Conservation (phyloP, 92 coral and sea anemone species). For the Epizoanthus stellaris region DNA sequence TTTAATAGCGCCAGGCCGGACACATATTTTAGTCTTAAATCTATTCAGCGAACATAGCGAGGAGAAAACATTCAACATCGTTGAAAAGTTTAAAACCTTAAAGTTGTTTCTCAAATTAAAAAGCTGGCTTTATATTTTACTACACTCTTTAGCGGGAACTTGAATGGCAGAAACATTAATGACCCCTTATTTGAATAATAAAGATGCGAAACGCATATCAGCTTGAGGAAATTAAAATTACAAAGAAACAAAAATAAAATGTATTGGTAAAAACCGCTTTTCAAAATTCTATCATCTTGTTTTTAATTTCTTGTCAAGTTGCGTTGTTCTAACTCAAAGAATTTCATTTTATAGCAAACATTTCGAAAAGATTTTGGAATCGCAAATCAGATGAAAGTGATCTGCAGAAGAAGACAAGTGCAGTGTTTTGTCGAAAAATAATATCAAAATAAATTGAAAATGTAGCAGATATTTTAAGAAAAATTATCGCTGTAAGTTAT, state of each 20-base stretch:
- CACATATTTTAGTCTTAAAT: neutral
- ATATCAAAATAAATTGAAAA: too few relatives aligned
- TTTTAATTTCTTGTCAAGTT: neutral
- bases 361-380: neutral
- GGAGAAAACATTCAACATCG: neutral
- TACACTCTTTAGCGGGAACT: neutral
- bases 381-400: too few relatives aligned
- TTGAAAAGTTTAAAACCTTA: neutral
- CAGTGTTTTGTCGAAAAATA: too few relatives aligned
- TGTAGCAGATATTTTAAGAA: too few relatives aligned
- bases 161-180: constrained; percentile 3
- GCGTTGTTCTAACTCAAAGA: too few relatives aligned
- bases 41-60: neutral
- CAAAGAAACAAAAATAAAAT: neutral
- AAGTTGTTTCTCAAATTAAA: neutral
- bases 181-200: constrained; percentile 24
- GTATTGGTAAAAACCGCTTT: constrained; percentile 11
- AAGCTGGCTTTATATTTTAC: neutral
- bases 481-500: too few relatives aligned
- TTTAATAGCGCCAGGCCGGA: neutral
- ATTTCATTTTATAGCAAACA: neutral
- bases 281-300: constrained; percentile 26
- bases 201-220: constrained; percentile 37
- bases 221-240: constrained; percentile 35
- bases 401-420: too few relatives aligned